Conservation (phyloP, 2,888 invertebrate genomes). For the Merodon equestris region DNA sequence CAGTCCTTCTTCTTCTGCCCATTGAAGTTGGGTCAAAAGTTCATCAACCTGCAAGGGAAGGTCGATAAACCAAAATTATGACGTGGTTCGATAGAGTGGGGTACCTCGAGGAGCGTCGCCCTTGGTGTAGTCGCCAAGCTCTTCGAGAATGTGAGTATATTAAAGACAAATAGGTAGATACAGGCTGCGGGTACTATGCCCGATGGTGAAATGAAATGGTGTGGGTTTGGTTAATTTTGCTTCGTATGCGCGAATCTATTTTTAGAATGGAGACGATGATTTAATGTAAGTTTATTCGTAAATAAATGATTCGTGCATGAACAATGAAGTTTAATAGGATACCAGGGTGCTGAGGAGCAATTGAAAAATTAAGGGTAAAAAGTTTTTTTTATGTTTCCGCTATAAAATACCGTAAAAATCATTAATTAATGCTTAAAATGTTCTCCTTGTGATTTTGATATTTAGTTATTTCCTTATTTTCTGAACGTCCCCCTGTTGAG, state of each 20-base stretch:
- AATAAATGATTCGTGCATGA: conserved; percentile 57
- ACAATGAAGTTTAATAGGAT: conserved; percentile 47
- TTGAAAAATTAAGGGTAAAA: too few species aligned
- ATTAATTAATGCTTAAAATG: too few species aligned
- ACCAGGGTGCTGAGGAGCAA: conserved; percentile 1
- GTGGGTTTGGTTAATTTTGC: conserved; percentile 45
- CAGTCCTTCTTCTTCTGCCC: conserved; percentile 36
- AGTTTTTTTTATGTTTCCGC: too few species aligned
- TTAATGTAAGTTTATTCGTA: conserved; percentile 60
- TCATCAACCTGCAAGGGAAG: conserved; percentile 70
- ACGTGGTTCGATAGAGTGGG: conserved; percentile 45
- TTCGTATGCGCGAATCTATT: conserved; percentile 57
- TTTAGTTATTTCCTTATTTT: too few species aligned
- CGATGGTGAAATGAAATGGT: conserved; percentile 13
- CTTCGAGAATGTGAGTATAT: conserved; percentile 28
- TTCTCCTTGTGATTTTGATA: too few species aligned
- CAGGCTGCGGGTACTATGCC: conserved; percentile 11
- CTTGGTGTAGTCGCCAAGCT: conserved; percentile 26
- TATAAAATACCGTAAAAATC: too few species aligned
- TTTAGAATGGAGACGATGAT: conserved; percentile 58
- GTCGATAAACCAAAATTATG: conserved; percentile 70
- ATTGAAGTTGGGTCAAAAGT: conserved; percentile 70
- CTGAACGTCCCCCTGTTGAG: too few species aligned
- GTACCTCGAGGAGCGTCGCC: conserved; percentile 25
- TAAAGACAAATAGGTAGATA: neutral